phyloP scores from a whole-genome alignment of 2,888 invertebrate species.

The Phymatocera aterrima region DNA sequence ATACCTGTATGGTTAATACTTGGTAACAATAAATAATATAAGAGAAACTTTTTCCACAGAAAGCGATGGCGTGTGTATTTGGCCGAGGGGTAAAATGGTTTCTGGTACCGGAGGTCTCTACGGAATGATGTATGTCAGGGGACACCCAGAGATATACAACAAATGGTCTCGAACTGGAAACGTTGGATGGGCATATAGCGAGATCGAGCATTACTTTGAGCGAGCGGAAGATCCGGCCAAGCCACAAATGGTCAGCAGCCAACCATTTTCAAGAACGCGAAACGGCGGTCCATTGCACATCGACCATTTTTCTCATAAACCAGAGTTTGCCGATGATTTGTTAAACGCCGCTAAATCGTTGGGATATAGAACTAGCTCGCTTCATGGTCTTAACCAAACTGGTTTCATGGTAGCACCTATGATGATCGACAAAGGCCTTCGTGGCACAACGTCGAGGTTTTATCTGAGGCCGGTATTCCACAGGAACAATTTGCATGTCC shows the following conservation, averaged over 20 bases:
- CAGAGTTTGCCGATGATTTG: conserved; percentile 63
- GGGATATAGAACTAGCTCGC: conserved; percentile 66
- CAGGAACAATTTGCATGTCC: conserved; percentile 74
- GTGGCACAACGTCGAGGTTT: conserved; percentile 77
- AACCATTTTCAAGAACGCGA: conserved; percentile 50
- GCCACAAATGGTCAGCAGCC: conserved; percentile 59
- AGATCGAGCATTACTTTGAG: conserved; percentile 75
- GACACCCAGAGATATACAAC: conserved; percentile 77
- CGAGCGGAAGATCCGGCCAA: conserved; percentile 75
- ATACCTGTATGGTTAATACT: not conserved
- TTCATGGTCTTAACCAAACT: conserved; percentile 67
- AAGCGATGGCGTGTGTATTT: conserved; percentile 70
- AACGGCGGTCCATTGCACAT: conserved; percentile 66
- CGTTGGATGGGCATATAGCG: conserved; percentile 77
- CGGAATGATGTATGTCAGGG: conserved; percentile 80
- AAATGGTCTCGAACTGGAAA: conserved; percentile 78
- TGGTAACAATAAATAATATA: not conserved
- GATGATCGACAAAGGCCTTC: conserved; percentile 72
- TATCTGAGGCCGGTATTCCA: conserved; percentile 74
- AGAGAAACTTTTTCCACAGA: conserved; percentile 50
- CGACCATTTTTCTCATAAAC: conserved; percentile 67
- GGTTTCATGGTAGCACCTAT: conserved; percentile 74
- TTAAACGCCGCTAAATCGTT: conserved; percentile 69
- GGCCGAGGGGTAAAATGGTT: conserved; percentile 77
- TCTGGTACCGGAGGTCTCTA: conserved; percentile 81